Conservation (phyloP, 2,888 invertebrate species). For the Biston betularia region DNA sequence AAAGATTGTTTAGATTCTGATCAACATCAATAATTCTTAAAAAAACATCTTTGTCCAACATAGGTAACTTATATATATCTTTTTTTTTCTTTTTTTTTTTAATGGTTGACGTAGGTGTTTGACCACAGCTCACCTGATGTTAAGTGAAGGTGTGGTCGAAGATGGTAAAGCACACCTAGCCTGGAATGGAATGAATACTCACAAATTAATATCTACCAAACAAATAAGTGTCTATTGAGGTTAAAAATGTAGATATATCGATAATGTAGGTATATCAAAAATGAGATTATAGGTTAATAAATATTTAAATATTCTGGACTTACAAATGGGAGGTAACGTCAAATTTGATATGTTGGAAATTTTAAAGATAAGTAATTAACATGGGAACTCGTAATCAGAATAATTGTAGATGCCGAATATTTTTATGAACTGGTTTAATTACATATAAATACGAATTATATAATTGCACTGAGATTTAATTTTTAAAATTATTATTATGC, state of each 20-base stretch:
- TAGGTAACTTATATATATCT: no score
- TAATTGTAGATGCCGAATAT: slow-evolving; percentile 20
- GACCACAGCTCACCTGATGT: no score
- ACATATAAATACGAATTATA: slow-evolving; percentile 6
- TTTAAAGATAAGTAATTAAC: slow-evolving; percentile 52
- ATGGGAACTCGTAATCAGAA: slow-evolving; percentile 50
- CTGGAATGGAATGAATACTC: no score
- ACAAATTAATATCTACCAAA: neutral
- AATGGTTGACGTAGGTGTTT: no score
- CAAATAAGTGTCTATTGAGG: neutral
- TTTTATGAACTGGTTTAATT: slow-evolving; percentile 34
- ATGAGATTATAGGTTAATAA: neutral
- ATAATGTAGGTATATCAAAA: neutral
- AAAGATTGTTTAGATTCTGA: no score
- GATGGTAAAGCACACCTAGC: no score
- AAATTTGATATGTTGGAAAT: slow-evolving; percentile 73
- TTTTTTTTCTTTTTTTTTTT: no score
- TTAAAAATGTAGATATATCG: neutral
- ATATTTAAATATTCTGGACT: slow-evolving; percentile 3
- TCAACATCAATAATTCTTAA: no score
- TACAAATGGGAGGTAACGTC: slow-evolving; percentile 52
- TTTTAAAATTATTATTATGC: no score
- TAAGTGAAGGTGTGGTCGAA: no score
- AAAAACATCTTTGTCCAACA: neutral
- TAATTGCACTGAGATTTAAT: slow-evolving; percentile 1